phyloP scores from a whole-genome alignment of 2,797 vertebrate genomes.

The Craterocephalus amniculus region DNA sequence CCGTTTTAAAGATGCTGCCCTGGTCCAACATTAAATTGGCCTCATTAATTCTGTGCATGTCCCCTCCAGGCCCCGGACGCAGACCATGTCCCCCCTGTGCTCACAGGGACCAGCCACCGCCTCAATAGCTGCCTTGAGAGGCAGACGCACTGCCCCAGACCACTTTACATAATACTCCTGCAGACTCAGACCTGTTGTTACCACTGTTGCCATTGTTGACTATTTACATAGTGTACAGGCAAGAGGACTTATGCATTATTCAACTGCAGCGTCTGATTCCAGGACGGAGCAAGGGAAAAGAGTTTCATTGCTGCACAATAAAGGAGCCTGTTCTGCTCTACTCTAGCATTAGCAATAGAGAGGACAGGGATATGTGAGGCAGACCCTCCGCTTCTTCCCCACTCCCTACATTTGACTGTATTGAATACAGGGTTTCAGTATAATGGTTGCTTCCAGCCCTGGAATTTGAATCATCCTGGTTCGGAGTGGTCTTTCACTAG shows the following conservation, averaged over 20 bases:
- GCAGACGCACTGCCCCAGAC: slow-evolving; percentile 64
- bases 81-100: slow-evolving; percentile 52
- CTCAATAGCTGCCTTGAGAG: slow-evolving; percentile 72
- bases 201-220: slow-evolving; percentile 77
- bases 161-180: slow-evolving; percentile 80
- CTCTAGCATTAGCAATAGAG: slow-evolving; percentile 74
- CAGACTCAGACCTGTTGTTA: slow-evolving; percentile 79
- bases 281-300: slow-evolving; percentile 75
- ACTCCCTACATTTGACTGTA: slow-evolving; percentile 78
- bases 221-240: slow-evolving; percentile 84
- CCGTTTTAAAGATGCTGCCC: slow-evolving; percentile 66
- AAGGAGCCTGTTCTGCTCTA: slow-evolving; percentile 71
- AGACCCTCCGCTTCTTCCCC: slow-evolving; percentile 64
- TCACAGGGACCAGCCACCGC: slow-evolving; percentile 54
- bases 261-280: slow-evolving; percentile 79
- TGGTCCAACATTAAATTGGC: slow-evolving; percentile 73
- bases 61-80: slow-evolving; percentile 54
- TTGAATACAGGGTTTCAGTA: slow-evolving; percentile 79
- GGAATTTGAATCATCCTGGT: slow-evolving; percentile 71
- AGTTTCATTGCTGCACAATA: slow-evolving; percentile 80
- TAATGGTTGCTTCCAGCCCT: slow-evolving; percentile 65
- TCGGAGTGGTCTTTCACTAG: slow-evolving; percentile 52
- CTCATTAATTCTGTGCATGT: slow-evolving; percentile 77
- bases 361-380: slow-evolving; percentile 68
- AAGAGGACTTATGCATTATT: slow-evolving; percentile 84